Conservation (phyloP, 2,888 invertebrate genomes). For the Allolobophora icterica region DNA sequence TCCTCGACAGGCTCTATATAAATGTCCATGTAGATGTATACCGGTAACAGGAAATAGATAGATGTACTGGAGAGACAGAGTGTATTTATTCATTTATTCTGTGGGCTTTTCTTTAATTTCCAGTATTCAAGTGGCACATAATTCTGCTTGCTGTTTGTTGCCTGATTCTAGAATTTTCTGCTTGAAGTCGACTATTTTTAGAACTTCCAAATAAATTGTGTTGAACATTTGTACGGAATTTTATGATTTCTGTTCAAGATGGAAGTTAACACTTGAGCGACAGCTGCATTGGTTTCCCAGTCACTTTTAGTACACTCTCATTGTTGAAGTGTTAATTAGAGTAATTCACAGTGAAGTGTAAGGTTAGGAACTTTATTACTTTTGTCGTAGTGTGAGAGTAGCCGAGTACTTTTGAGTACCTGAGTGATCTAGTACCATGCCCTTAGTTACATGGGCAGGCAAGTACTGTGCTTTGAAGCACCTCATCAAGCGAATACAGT, state of each 20-base stretch:
- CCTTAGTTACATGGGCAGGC: too few relatives aligned
- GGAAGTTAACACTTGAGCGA: too few relatives aligned
- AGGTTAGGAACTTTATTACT: neutral
- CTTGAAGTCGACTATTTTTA: neutral
- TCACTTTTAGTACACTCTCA: too few relatives aligned
- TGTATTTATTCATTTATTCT: neutral
- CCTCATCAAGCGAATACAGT: neutral
- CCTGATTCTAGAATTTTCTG: neutral
- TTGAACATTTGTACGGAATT: constrained; percentile 8
- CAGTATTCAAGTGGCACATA: neutral
- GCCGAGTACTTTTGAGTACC: too few relatives aligned
- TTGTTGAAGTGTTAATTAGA: too few relatives aligned
- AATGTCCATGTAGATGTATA: neutral
- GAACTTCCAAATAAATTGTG: constrained; percentile 11
- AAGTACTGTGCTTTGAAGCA: neutral
- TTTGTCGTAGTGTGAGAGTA: neutral
- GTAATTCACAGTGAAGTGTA: neutral
- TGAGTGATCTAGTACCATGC: too few relatives aligned
- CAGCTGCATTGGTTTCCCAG: too few relatives aligned
- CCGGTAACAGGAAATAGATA: neutral
- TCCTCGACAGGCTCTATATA: neutral
- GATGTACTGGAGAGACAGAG: neutral
- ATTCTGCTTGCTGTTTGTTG: constrained; percentile 12
- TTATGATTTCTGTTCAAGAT: neutral
- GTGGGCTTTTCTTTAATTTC: neutral